Evolutionary conservation across 1,140 invertebrate species (phyloP).

Genomic region (Bombus breviceps): DNA sequence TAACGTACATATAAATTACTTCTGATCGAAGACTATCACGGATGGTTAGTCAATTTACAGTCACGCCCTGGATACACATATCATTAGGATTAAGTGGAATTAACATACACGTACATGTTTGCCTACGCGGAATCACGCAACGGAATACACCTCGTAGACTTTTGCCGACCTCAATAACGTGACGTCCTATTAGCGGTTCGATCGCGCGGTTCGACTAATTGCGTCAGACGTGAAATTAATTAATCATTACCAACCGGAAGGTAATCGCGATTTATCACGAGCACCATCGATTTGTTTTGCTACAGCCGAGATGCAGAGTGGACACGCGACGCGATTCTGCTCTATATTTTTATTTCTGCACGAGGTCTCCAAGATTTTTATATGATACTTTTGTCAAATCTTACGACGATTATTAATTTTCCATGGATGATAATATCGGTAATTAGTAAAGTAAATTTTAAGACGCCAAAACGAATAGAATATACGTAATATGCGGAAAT

Average conservation of each 20-base stretch:
- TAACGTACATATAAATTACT: slow-evolving; percentile 7
- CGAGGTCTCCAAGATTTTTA: not conserved
- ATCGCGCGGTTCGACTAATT: slow-evolving; percentile 20
- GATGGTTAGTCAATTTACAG: not conserved
- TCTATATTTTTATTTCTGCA: not conserved
- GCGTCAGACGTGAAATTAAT: slow-evolving; percentile 32
- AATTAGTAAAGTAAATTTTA: not conserved
- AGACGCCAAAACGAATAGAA: too few relatives aligned
- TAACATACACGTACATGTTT: slow-evolving; percentile 37
- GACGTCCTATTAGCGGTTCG: slow-evolving; percentile 15
- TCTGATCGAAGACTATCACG: not conserved
- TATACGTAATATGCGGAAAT: too few relatives aligned
- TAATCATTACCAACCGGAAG: slow-evolving; percentile 27
- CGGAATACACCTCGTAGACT: slow-evolving; percentile 13
- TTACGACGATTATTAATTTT: not conserved
- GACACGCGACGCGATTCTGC: not conserved
- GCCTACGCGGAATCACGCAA: slow-evolving; percentile 23
- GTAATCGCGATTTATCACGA: slow-evolving; percentile 16
- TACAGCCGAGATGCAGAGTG: not conserved
- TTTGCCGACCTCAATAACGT: slow-evolving; percentile 28
- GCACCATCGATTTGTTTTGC: not conserved
- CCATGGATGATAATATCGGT: not conserved
- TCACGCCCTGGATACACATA: slow-evolving; percentile 12
- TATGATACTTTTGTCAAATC: not conserved
- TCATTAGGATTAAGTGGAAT: not conserved